Evolutionary conservation across 2,113 vertebrate species (phyloP).

Genomic region (Bostrychus sinensis): DNA sequence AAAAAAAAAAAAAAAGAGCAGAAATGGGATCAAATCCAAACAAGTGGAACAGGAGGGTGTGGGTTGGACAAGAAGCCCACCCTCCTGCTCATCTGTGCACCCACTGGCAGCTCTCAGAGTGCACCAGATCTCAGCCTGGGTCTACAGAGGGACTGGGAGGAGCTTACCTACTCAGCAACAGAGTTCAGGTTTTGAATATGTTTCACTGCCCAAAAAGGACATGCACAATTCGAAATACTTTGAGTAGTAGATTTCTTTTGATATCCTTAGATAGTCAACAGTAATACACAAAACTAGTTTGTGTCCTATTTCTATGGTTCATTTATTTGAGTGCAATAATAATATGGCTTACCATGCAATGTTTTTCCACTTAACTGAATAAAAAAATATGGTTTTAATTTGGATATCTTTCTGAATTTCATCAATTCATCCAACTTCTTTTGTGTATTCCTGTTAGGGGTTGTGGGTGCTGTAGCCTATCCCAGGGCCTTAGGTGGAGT

Average conservation of each 20-base stretch:
- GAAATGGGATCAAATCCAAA: conserved; percentile 1
- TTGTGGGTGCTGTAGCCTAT: too few species aligned
- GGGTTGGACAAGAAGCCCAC: conserved; percentile 56
- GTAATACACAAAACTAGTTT: conserved; percentile 44
- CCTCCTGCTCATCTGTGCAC: conserved; percentile 60
- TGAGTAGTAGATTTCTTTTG: conserved; percentile 44
- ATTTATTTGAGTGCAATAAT: too few species aligned
- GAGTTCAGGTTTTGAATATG: conserved; percentile 50
- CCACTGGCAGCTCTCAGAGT: conserved; percentile 48
- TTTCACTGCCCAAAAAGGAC: conserved; percentile 81
- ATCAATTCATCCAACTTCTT: too few species aligned
- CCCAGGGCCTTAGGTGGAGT: too few species aligned
- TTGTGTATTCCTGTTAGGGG: too few species aligned
- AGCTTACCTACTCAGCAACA: conserved; percentile 18
- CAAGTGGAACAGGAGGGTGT: conserved; percentile 20
- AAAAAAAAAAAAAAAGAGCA: conserved; percentile 28
- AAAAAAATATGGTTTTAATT: too few species aligned
- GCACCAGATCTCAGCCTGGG: neutral
- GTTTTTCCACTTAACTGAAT: too few species aligned
- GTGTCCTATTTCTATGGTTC: conserved; percentile 1
- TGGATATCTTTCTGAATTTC: too few species aligned
- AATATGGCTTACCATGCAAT: too few species aligned
- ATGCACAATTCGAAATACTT: conserved; percentile 59
- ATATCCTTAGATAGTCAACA: too few species aligned
- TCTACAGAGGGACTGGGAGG: conserved; percentile 16